phyloP scores from a whole-genome alignment of 2,888 invertebrate genomes.

The Entomobrya proxima region DNA sequence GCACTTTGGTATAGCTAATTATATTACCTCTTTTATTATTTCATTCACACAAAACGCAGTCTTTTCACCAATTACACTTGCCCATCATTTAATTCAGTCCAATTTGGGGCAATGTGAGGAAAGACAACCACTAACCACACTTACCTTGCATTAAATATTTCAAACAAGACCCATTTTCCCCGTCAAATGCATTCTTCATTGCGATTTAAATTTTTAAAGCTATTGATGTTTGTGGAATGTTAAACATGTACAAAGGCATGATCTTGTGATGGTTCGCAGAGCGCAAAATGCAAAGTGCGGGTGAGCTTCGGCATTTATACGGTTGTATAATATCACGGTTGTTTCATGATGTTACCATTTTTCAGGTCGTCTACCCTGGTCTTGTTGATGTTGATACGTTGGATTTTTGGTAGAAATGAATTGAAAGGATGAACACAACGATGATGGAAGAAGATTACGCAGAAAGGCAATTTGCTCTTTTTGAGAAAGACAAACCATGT shows the following conservation, averaged over 20 bases:
- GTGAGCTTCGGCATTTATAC: not conserved
- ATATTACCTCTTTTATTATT: no score
- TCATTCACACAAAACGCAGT: no score
- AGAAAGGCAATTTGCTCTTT: constrained; percentile 32
- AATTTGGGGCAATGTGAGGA: no score
- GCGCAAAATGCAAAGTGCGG: not conserved
- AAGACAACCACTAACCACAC: no score
- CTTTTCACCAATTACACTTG: no score
- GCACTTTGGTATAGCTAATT: not conserved
- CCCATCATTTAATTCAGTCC: no score
- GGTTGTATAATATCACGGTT: not conserved
- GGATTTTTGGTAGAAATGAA: no score
- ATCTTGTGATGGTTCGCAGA: not conserved
- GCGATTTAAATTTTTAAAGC: not conserved
- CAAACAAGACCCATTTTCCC: not conserved
- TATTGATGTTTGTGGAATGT: not conserved
- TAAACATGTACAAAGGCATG: not conserved
- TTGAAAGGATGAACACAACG: constrained; percentile 9
- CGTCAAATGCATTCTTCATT: not conserved
- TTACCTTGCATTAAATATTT: not conserved
- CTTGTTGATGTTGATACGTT: constrained; percentile 15
- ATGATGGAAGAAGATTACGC: constrained; percentile 38
- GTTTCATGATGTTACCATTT: constrained; percentile 46
- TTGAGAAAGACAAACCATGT: constrained; percentile 23
- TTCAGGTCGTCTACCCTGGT: constrained; percentile 57